Conservation (phyloP, 2,113 vertebrate genomes). For the Nothoprocta pentlandii region DNA sequence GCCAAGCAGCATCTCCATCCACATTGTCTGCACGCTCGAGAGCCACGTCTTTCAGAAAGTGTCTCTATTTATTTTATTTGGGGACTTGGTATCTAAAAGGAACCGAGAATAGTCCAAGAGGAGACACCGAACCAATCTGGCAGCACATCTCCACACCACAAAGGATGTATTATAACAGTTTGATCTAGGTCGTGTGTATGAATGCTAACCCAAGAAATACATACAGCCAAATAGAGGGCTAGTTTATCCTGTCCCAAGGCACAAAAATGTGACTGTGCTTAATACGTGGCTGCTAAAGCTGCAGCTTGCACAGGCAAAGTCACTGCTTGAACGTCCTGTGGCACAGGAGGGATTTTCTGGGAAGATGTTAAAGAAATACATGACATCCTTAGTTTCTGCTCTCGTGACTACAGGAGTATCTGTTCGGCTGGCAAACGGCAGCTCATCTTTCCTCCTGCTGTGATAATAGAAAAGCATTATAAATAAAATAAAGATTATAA, state of each 20-base stretch:
- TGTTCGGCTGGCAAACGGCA: not conserved
- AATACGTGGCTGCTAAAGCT: not conserved
- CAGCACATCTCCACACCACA: not conserved
- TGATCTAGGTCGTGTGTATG: not conserved
- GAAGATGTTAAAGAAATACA: not conserved
- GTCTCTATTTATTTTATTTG: not conserved
- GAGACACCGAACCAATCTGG: not conserved
- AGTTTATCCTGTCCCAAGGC: not conserved
- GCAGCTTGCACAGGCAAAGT: not conserved
- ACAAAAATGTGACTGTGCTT: not conserved
- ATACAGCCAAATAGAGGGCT: not conserved
- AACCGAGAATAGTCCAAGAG: not conserved
- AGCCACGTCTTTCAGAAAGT: not conserved
- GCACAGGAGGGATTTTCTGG: not conserved
- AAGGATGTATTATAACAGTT: not conserved
- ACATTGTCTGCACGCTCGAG: not conserved
- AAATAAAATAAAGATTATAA: not conserved
- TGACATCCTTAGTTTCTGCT: not conserved
- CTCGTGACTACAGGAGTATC: not conserved
- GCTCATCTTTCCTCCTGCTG: not conserved
- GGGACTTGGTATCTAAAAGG: not conserved
- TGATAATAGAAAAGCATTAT: not conserved
- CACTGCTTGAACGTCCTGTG: accelerated
- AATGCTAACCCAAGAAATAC: not conserved
- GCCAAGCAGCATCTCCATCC: not conserved